Evolutionary conservation across 2,888 invertebrate species (phyloP).

Genomic region (Norana najaformis): DNA sequence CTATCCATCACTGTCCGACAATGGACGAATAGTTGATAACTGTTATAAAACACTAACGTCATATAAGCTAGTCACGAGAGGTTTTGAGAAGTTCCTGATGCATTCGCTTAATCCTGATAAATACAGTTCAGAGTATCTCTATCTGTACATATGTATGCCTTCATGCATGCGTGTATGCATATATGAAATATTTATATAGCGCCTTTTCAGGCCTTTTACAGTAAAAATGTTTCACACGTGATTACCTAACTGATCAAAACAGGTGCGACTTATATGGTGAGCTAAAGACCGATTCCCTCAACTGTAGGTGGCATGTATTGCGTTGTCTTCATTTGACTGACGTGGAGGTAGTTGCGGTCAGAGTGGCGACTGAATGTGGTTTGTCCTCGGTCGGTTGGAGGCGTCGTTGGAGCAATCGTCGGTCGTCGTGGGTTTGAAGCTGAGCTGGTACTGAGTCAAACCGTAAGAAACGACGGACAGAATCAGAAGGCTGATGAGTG

Average conservation of each 20-base stretch:
- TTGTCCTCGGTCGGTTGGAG: neutral
- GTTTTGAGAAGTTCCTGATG: no score
- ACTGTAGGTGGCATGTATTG: neutral
- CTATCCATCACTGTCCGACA: no score
- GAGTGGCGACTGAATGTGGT: conserved; percentile 13
- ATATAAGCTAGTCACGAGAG: no score
- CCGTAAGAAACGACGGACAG: conserved; percentile 59
- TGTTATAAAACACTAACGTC: no score
- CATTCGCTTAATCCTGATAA: no score
- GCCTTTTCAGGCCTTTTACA: no score
- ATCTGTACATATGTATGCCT: no score
- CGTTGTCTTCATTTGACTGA: neutral
- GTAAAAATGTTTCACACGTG: neutral
- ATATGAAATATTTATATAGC: no score
- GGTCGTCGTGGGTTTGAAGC: neutral
- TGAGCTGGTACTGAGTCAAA: conserved; percentile 52
- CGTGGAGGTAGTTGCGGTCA: neutral
- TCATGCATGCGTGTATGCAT: no score
- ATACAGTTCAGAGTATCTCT: no score
- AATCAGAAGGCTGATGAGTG: conserved; percentile 56
- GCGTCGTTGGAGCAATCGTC: neutral
- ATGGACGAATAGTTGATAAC: no score
- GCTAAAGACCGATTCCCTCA: neutral
- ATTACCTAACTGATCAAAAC: neutral
- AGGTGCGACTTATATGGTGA: neutral